Conservation (phyloP, 2,113 vertebrate genomes). For the Solea senegalensis region DNA sequence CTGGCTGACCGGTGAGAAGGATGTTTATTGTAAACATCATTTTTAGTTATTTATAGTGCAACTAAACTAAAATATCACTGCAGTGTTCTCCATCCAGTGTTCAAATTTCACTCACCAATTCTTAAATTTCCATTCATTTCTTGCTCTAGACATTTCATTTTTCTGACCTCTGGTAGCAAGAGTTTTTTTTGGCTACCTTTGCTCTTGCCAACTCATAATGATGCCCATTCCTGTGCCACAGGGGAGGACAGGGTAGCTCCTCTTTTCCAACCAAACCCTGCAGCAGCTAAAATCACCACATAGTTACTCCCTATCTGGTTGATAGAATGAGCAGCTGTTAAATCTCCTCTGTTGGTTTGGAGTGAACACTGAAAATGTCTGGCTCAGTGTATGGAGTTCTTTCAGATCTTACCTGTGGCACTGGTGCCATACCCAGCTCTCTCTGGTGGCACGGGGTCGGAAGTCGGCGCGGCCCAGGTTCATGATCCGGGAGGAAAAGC, state of each 20-base stretch:
- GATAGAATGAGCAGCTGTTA: constrained; percentile 19
- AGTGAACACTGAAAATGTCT: neutral
- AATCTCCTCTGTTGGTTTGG: neutral
- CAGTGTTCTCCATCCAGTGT: constrained; percentile 5
- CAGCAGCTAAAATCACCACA: constrained; percentile 23
- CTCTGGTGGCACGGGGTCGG: constrained; percentile 86
- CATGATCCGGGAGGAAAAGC: constrained; percentile 96
- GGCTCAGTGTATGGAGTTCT: neutral
- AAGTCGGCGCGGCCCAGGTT: constrained; percentile 94
- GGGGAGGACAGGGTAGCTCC: constrained; percentile 4
- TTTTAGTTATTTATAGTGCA: constrained; percentile 48
- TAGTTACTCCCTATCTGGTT: constrained; percentile 15
- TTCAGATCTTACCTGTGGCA: constrained; percentile 88
- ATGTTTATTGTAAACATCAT: constrained; percentile 63
- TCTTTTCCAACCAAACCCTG: constrained; percentile 20
- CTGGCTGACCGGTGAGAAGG: constrained; percentile 51
- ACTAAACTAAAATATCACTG: constrained; percentile 12
- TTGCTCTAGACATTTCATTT: constrained; percentile 4
- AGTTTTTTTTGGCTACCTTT: neutral
- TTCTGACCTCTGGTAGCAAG: constrained; percentile 4
- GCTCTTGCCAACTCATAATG: constrained; percentile 12
- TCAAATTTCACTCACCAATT: constrained; percentile 20
- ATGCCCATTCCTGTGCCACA: neutral
- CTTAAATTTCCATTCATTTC: constrained; percentile 27
- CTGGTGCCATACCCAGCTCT: constrained; percentile 97